phyloP scores from a whole-genome alignment of 2,113 vertebrate genomes.

The Cheilinus undulatus region DNA sequence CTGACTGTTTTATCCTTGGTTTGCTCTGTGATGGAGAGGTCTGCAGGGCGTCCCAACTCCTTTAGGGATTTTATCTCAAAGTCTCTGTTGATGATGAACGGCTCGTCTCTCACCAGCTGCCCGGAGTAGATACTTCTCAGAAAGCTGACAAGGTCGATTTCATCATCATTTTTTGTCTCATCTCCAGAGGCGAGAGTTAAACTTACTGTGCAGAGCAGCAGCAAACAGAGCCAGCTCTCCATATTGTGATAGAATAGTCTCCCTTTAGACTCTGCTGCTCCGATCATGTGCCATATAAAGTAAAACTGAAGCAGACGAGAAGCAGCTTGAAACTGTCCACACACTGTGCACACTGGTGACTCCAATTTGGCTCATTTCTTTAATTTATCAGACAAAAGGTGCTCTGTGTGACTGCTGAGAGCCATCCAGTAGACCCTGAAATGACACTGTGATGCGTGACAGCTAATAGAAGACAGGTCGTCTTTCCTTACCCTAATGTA shows the following conservation, averaged over 20 bases:
- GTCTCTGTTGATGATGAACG: constrained; percentile 37
- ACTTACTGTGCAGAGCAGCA: constrained; percentile 59
- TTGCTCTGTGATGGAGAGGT: constrained; percentile 15
- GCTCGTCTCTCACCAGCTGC: constrained; percentile 47
- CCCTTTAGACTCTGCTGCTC: constrained; percentile 22
- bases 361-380: constrained; percentile 65
- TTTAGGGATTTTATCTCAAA: constrained; percentile 45
- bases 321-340: constrained; percentile 21
- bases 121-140: constrained; percentile 63
- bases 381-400: constrained; percentile 66
- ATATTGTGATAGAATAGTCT: constrained; percentile 53
- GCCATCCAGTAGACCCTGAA: constrained; percentile 36
- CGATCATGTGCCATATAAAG: constrained; percentile 41
- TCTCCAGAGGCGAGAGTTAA: constrained; percentile 37
- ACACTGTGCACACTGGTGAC: constrained; percentile 69
- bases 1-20: constrained; percentile 24
- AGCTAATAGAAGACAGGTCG: constrained; percentile 68
- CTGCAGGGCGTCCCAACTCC: constrained; percentile 22
- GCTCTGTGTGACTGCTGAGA: constrained; percentile 49
- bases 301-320: constrained; percentile 18
- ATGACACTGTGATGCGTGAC: constrained; percentile 25
- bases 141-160: constrained; percentile 57
- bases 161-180: constrained; percentile 42
- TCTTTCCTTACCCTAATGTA: constrained; percentile 68
- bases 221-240: constrained; percentile 56